These are phyloP conservation scores for Drosophila helvetica DNA, from an alignment of 2,888 invertebrate species.

Conservation along the genomic window DNA sequence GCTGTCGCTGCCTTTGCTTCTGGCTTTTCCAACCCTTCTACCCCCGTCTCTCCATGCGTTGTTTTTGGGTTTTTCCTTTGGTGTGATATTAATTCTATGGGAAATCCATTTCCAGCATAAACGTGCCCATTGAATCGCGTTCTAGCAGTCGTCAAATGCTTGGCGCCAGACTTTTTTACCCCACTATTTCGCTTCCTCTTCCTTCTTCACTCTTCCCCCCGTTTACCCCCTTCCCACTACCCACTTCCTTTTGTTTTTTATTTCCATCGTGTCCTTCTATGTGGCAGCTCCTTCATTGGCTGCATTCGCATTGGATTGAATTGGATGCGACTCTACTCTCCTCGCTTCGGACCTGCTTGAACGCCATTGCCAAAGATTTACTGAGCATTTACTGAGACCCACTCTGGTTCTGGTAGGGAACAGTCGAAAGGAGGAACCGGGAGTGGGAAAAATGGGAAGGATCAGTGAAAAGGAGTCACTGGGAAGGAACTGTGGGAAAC, in stretches of 20 bases:
- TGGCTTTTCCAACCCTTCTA: slow-evolving; percentile 15
- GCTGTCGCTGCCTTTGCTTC: slow-evolving; percentile 26
- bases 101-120: slow-evolving; percentile 72
- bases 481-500: background rate
- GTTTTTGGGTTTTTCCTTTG: slow-evolving; percentile 32
- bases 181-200: slow-evolving; percentile 19
- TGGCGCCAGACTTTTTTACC: slow-evolving; percentile 58
- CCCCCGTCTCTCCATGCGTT: slow-evolving; percentile 9
- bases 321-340: slow-evolving; percentile 11
- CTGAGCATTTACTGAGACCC: slow-evolving; percentile 26
- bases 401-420: slow-evolving; percentile 1
- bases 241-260: slow-evolving; percentile 3
- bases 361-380: background rate
- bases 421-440: too few relatives aligned
- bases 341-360: slow-evolving; percentile 17
- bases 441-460: background rate
- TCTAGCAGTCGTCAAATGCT: slow-evolving; percentile 41
- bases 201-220: slow-evolving; percentile 1
- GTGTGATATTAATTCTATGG: slow-evolving; percentile 77
- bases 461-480: too few relatives aligned
- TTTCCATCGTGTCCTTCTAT: slow-evolving; percentile 1
- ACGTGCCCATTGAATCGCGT: slow-evolving; percentile 72
- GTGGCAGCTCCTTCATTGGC: slow-evolving; percentile 33
- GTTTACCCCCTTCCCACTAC: background rate
- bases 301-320: slow-evolving; percentile 28